Conservation (phyloP, 2,888 invertebrate species). For the Ganaspis brasiliensis region DNA sequence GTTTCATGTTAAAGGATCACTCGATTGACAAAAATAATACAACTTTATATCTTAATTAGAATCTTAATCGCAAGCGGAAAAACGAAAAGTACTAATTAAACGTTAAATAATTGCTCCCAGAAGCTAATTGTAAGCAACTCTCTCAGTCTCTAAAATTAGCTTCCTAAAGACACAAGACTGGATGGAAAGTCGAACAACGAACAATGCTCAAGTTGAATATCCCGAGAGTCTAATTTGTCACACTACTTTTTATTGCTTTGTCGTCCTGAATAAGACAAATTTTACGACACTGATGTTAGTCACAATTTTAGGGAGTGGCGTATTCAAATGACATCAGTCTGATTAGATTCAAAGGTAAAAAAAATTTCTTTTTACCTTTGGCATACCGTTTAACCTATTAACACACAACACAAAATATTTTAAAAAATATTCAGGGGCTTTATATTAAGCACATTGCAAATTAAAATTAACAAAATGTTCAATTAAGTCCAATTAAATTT, state of each 20-base stretch:
- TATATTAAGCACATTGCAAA: too few relatives aligned
- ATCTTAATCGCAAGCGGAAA: conserved; percentile 6
- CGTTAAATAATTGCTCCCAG: conserved; percentile 28
- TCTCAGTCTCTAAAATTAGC: conserved; percentile 31
- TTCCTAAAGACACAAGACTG: conserved; percentile 11
- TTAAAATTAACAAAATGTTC: too few relatives aligned
- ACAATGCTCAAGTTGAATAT: conserved; percentile 37
- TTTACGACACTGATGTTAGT: background rate
- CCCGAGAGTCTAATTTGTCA: conserved; percentile 27
- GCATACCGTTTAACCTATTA: too few relatives aligned
- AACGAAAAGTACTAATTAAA: conserved; percentile 19
- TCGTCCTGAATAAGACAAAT: conserved; percentile 26
- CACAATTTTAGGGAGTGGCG: conserved; percentile 25
- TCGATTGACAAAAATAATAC: background rate
- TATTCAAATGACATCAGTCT: background rate
- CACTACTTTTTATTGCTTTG: conserved; percentile 24
- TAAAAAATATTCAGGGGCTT: too few relatives aligned
- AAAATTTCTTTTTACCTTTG: too few relatives aligned
- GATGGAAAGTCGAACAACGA: conserved; percentile 38
- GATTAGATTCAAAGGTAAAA: too few relatives aligned
- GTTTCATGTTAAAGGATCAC: conserved; percentile 1
- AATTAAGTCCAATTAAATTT: too few relatives aligned
- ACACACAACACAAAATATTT: too few relatives aligned
- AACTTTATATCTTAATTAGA: conserved; percentile 14
- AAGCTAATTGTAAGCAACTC: conserved; percentile 33